These are phyloP conservation scores for Globodera rostochiensis DNA, from an alignment of 1,140 invertebrate species.

Conservation along the genomic window DNA sequence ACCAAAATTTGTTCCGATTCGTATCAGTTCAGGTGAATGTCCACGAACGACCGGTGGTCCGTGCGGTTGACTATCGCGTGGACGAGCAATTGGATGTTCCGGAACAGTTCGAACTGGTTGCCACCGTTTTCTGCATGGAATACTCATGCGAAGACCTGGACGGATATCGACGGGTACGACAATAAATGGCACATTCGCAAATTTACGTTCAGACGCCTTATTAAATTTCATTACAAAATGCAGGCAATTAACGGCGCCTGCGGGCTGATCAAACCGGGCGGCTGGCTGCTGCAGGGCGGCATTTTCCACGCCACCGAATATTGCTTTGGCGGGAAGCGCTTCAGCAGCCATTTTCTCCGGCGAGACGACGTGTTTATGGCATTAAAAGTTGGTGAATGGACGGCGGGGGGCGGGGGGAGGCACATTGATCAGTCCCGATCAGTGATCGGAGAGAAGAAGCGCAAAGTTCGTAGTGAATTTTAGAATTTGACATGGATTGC, in stretches of 20 bases:
- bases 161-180: constrained; percentile 52
- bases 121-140: constrained; percentile 63
- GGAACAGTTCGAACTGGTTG: constrained; percentile 58
- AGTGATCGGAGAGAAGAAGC: not conserved
- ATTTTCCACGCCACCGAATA: constrained; percentile 56
- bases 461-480: too few relatives aligned
- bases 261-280: constrained; percentile 46
- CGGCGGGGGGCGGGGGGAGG: too few relatives aligned
- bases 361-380: constrained; percentile 42
- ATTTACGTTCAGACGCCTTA: constrained; percentile 24
- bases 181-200: constrained; percentile 42
- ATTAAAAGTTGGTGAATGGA: constrained; percentile 26
- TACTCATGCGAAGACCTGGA: constrained; percentile 61
- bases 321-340: constrained; percentile 50
- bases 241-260: constrained; percentile 31
- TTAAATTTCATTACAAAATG: not conserved
- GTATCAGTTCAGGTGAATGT: constrained; percentile 47
- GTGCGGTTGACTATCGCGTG: constrained; percentile 41
- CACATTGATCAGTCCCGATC: too few relatives aligned
- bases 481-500: too few relatives aligned
- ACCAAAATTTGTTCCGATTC: too few relatives aligned
- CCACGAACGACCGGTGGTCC: constrained; percentile 52
- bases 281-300: constrained; percentile 56
- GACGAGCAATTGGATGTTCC: constrained; percentile 38
- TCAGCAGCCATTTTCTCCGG: constrained; percentile 52